Conservation (phyloP, 2,113 vertebrate species). For the Hippocampus zosterae region DNA sequence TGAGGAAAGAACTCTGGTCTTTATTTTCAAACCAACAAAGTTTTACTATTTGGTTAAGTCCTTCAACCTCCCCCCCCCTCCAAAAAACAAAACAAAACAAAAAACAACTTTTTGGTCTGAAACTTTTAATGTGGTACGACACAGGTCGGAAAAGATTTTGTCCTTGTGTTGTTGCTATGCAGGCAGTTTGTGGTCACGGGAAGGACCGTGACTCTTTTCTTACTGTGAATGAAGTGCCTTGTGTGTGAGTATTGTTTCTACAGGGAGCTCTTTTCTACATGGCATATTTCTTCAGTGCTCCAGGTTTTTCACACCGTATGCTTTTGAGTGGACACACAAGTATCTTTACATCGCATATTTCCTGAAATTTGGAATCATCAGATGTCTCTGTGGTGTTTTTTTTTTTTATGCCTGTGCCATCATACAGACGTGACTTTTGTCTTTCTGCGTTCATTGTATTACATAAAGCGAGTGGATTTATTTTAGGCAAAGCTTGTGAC, state of each 20-base stretch:
- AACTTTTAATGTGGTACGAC: constrained; percentile 49
- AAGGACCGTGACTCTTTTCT: constrained; percentile 83
- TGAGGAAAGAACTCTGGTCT: constrained; percentile 70
- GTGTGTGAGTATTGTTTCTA: constrained; percentile 93
- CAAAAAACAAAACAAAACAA: constrained; percentile 33
- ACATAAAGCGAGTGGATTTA: constrained; percentile 53
- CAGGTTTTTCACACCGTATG: constrained; percentile 84
- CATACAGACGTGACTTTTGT: constrained; percentile 62
- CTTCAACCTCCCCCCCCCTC: constrained; percentile 48
- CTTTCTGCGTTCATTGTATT: constrained; percentile 47
- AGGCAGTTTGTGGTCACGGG: constrained; percentile 82
- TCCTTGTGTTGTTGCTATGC: constrained; percentile 78
- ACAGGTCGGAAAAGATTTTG: constrained; percentile 52
- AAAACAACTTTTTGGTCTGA: constrained; percentile 12
- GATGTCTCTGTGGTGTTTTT: constrained; percentile 59
- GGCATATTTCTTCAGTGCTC: constrained; percentile 86
- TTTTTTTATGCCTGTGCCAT: constrained; percentile 58
- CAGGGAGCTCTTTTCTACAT: constrained; percentile 87
- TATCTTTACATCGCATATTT: constrained; percentile 74
- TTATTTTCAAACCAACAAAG: constrained; percentile 67
- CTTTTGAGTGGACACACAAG: constrained; percentile 78
- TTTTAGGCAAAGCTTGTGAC: constrained; percentile 59
- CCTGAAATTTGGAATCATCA: constrained; percentile 54
- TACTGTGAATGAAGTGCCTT: constrained; percentile 97
- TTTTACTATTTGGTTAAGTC: constrained; percentile 68